Evolutionary conservation across 2,113 vertebrate species (phyloP).

Genomic region (Morone chrysops): DNA sequence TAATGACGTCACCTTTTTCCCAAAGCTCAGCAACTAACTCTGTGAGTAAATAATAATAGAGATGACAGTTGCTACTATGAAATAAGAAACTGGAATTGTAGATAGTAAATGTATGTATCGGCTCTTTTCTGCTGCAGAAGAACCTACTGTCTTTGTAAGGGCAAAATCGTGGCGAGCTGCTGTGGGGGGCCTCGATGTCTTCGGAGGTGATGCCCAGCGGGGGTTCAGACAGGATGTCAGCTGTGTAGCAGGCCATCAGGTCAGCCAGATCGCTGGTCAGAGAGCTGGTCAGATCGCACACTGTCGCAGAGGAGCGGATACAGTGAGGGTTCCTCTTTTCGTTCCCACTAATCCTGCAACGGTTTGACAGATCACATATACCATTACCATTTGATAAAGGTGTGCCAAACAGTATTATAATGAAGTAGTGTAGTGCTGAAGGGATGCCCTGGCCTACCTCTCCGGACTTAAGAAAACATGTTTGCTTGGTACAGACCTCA

Average conservation of each 20-base stretch:
- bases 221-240: constrained; percentile 84
- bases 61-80: neutral
- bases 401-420: no score
- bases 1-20: neutral
- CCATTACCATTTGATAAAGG: no score
- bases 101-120: neutral
- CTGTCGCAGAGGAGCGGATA: constrained; percentile 69
- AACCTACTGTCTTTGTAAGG: constrained; percentile 92
- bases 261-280: constrained; percentile 64
- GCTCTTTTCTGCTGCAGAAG: constrained; percentile 4
- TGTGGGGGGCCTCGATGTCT: constrained; percentile 76
- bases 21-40: neutral
- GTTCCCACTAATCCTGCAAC: constrained; percentile 72
- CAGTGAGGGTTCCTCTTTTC: constrained; percentile 81
- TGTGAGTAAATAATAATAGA: neutral
- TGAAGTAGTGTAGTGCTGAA: no score
- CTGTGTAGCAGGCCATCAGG: constrained; percentile 80
- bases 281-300: constrained; percentile 88
- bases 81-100: neutral
- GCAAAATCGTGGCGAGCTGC: constrained; percentile 82
- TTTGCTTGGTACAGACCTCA: no score
- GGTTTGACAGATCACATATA: constrained; percentile 7
- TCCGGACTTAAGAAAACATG: no score
- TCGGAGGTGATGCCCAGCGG: neutral
- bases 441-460: no score